A percentile compares a stretch with the other conserved stretches of the same genome.
Evolutionary conservation across 1,140 invertebrate genomes (phyloP).

Genomic region (Bombus sylvicola): DNA sequence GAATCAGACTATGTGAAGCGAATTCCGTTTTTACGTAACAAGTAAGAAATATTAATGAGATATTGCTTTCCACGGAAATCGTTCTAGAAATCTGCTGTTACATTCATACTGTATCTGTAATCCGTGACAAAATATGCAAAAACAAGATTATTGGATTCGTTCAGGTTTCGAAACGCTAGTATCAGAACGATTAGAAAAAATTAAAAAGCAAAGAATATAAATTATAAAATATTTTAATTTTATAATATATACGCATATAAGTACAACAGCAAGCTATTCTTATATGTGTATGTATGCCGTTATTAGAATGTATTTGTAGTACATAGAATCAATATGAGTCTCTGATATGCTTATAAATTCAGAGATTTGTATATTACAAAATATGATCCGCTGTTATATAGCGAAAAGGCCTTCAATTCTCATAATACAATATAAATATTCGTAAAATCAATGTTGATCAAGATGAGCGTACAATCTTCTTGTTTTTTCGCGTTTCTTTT

Average conservation of each 20-base stretch:
- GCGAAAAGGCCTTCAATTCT: conserved; percentile 49
- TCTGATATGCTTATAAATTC: conserved; percentile 11
- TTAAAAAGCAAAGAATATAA: conserved; percentile 35
- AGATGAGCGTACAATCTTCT: conserved; percentile 90
- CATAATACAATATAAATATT: conserved; percentile 14
- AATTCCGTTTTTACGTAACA: conserved; percentile 11
- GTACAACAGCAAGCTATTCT: conserved; percentile 29
- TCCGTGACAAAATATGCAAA: conserved; percentile 18
- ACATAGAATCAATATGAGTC: conserved; percentile 38
- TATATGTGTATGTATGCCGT: conserved; percentile 48
- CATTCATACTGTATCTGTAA: conserved; percentile 15
- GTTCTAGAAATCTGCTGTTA: conserved; percentile 21
- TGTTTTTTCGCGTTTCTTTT: conserved; percentile 94
- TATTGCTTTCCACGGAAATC: conserved; percentile 46
- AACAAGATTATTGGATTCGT: conserved; percentile 1
- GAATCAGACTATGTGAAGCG: conserved; percentile 30
- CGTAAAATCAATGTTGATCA: conserved; percentile 87
- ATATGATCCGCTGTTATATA: conserved; percentile 49
- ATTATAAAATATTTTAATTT: conserved; percentile 57
- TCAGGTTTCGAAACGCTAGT: neutral
- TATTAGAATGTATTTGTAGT: conserved; percentile 45
- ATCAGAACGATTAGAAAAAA: neutral
- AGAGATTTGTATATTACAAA: conserved; percentile 39
- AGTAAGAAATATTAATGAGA: conserved; percentile 46
- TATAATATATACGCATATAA: conserved; percentile 49